Conservation (phyloP, 2,797 vertebrate species). For the Sus cebifrons region DNA sequence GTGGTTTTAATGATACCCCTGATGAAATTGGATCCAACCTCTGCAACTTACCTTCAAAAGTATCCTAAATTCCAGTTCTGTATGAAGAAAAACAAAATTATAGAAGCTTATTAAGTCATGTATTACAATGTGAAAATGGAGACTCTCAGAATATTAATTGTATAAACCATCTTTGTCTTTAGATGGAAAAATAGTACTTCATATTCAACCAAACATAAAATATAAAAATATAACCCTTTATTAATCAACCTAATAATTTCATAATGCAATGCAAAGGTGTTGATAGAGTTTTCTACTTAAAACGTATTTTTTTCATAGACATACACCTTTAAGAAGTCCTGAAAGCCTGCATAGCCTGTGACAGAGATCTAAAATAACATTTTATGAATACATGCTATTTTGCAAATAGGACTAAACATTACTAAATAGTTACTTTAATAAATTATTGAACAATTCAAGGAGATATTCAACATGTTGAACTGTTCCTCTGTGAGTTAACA, state of each 20-base stretch:
- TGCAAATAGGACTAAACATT: not conserved
- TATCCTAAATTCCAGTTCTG: slow-evolving; percentile 22
- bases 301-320: not conserved
- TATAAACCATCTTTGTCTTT: not conserved
- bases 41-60: slow-evolving; percentile 42
- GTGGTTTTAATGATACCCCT: slow-evolving; percentile 39
- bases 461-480: not conserved
- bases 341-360: not conserved
- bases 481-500: not conserved
- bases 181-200: not conserved
- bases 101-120: slow-evolving; percentile 12
- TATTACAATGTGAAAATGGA: not conserved
- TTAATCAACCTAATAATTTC: not conserved
- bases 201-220: not conserved
- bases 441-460: not conserved
- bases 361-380: not conserved
- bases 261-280: not conserved
- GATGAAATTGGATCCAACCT: not conserved
- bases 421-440: not conserved
- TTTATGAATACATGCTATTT: not conserved
- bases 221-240: not conserved
- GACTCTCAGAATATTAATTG: slow-evolving; percentile 40
- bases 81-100: not conserved
- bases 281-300: not conserved
- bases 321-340: slow-evolving; percentile 1